These are phyloP conservation scores for Meteorus sp. DNA, from an alignment of 1,140 invertebrate species.

Conservation along the genomic window DNA sequence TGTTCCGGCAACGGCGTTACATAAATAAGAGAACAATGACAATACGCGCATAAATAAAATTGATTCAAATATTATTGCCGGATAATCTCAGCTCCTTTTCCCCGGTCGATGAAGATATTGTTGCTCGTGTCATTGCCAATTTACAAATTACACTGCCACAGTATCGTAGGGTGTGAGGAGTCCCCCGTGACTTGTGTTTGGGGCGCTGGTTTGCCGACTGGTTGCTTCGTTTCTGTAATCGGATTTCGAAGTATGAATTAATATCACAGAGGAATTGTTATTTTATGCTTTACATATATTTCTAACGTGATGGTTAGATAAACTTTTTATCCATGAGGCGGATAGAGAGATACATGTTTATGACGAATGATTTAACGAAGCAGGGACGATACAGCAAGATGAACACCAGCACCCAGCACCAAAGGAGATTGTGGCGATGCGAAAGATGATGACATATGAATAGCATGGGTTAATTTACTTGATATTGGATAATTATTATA, in stretches of 20 bases:
- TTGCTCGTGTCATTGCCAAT: conserved; percentile 28
- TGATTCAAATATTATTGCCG: too few relatives aligned
- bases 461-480: conserved; percentile 6
- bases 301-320: not conserved
- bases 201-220: conserved; percentile 66
- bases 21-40: conserved; percentile 36
- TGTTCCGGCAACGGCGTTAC: conserved; percentile 37
- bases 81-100: too few relatives aligned
- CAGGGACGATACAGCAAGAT: not conserved
- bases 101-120: conserved; percentile 25
- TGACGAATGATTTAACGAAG: not conserved
- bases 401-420: conserved; percentile 15
- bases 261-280: not conserved
- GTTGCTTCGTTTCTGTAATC: conserved; percentile 83
- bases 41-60: not conserved
- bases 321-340: not conserved
- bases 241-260: conserved; percentile 19
- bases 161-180: conserved; percentile 93
- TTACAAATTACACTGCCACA: conserved; percentile 95
- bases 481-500: not conserved
- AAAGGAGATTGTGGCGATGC: not conserved
- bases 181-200: conserved; percentile 73
- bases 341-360: not conserved
- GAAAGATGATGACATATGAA: not conserved
- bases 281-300: not conserved